Evolutionary conservation across 2,797 vertebrate genomes (phyloP), one percentile per base, ranked within the genome.

Genomic region (Amniataba percoides): DNA sequence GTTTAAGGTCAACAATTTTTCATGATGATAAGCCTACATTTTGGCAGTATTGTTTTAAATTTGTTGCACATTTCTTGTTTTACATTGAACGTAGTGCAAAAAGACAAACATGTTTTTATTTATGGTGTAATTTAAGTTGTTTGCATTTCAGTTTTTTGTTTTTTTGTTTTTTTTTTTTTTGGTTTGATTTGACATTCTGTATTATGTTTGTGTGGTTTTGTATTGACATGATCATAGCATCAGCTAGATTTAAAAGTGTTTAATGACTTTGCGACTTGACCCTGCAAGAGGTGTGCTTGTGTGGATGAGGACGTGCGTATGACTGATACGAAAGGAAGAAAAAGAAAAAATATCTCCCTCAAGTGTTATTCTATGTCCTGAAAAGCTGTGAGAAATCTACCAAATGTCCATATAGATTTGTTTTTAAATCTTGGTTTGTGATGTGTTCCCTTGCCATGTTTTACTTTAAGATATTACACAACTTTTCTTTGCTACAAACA

Each of bases 371-470:
- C 81, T 83, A 65, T 84, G 83, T 92, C 85, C 91, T 90, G 67
- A 90, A 90, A 93, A 93, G 93, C 94, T 94, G 92, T 94, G 94
- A 93, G 89, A 92, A 91, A 89, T 87, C 84, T 90, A 93, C 94
- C 92, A 94, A 94, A 94, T 90, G 91, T 93, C 85, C 88, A 87
- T 90, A 80, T 77, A 80, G 90, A 89, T 90, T 90, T 90, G 71
- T 91, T 92, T 85, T 82, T 71, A 80, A 85, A 87, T 87, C 87
- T 84, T 55, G 25, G 42, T 90, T 87, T 73, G 88, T 92, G 76
- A 88, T 65, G 85, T 88, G 82, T 81, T 84, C 71, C 87, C 79
- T 88, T 79, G 68, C 66, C 57, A 80, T 61, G 39, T 84, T 87
- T 90, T 82, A 75, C 4, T 80, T 81, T 48, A 80, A 68, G n/a